Evolutionary conservation across 1,140 invertebrate species (phyloP).

Genomic region (Hyles vespertilio): DNA sequence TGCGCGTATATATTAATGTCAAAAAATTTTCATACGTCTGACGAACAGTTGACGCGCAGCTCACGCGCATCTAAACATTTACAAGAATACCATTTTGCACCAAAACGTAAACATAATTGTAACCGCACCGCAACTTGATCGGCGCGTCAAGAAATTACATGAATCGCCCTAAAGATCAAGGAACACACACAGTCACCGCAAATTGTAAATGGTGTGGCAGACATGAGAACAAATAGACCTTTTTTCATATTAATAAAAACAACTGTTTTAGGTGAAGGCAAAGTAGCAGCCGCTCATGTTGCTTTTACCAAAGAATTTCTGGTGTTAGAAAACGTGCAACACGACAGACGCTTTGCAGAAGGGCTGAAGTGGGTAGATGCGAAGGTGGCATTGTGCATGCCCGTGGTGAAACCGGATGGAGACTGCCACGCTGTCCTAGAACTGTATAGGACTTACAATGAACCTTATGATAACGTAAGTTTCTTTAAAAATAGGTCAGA

Average conservation of each 20-base stretch:
- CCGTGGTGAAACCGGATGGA: conserved; percentile 73
- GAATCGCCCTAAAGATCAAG: no score
- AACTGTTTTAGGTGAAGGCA: conserved; percentile 53
- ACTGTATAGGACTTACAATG: conserved; percentile 58
- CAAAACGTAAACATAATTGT: no score
- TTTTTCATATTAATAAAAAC: background rate
- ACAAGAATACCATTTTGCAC: no score
- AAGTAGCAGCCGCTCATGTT: conserved; percentile 73
- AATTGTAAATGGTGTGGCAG: no score
- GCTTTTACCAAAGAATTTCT: conserved; percentile 73
- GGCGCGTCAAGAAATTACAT: no score
- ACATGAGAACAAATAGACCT: no score
- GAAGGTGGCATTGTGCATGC: conserved; percentile 75
- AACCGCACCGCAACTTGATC: no score
- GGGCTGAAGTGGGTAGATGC: conserved; percentile 69
- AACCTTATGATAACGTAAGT: conserved; percentile 43
- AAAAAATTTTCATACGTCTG: no score
- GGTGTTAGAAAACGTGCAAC: conserved; percentile 69
- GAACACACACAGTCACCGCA: no score
- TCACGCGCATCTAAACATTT: no score
- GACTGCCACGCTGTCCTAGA: conserved; percentile 76
- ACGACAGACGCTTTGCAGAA: conserved; percentile 71
- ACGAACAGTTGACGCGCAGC: no score
- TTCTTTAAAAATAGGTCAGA: background rate
- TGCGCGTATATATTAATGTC: no score